Base-by-base conservation (phyloP, 1,140 invertebrate species). In the Philaenus spumarius region DNA sequence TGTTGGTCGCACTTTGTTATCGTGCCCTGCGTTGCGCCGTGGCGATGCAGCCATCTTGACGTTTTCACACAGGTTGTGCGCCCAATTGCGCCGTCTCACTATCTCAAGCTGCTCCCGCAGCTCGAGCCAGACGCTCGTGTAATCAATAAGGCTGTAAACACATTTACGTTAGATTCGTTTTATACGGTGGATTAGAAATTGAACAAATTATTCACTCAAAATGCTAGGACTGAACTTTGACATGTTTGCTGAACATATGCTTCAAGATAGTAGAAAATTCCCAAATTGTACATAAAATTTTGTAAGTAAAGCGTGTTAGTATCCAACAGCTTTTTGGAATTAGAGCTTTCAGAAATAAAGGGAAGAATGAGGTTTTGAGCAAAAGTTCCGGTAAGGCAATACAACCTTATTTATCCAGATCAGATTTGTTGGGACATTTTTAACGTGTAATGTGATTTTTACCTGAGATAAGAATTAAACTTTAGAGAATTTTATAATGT, bases 31-130 rank as follows among this genome's bases (percentile, higher is more conserved):
- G 17, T 53, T 19, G 35, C 50, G 50, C 50, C 15, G 14, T 14
- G 26, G 26, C 26, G 26, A 30, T 30, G 26, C 26, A 30, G 26
- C 26, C 26, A 30, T 23, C 45, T 17, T 23, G 45, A 17, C 45
- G 20, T 47, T 23, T 9, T 30, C 5, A 15, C 30, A n/a, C 50
- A 39, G 17, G 30, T 26, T 30, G 26, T 30, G 26, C 35, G 34
- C 50, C 20, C 22, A 12, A 22, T 26, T 39, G 22, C 50, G 50
- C 50, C 50, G 35, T 53, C 15, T 15, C 6, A 39, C 26, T 39
- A 37, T 34, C 50, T 53, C 34, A 53, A 53, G 50, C 50, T 35
- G 50, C 50, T 53, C 50, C 50, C 50, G 35, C 50, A 35, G 37
- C 50, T 22, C 15, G 19, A 35, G 50, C 50, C 15, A 22, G 11